phyloP scores from a whole-genome alignment of 2,113 vertebrate species.

The Leucoraja erinaceus region DNA sequence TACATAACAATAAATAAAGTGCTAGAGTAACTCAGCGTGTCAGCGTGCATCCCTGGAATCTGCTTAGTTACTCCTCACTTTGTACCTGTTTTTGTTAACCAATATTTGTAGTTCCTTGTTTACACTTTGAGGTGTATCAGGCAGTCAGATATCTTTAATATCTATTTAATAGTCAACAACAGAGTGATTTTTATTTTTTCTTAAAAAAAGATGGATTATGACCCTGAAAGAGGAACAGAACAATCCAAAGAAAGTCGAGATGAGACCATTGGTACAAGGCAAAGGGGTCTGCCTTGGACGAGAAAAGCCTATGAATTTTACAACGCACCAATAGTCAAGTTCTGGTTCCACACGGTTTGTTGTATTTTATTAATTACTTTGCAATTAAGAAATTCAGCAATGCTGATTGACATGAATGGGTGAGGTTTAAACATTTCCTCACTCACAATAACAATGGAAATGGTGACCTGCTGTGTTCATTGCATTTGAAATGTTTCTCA shows the following conservation, averaged over 20 bases:
- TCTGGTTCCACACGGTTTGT: conserved; percentile 95
- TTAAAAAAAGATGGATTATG: conserved; percentile 54
- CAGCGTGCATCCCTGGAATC: too few relatives aligned
- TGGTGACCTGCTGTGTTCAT: not conserved
- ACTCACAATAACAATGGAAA: not conserved
- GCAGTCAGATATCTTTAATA: not conserved
- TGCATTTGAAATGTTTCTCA: not conserved
- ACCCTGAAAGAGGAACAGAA: conserved; percentile 65
- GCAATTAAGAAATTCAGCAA: not conserved
- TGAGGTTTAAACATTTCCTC: too few relatives aligned
- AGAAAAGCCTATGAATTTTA: conserved; percentile 87
- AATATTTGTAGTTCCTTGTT: not conserved
- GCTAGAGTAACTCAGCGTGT: too few relatives aligned
- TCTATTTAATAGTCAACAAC: not conserved
- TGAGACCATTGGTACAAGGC: conserved; percentile 41
- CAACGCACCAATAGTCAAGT: conserved; percentile 91
- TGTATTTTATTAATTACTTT: not conserved
- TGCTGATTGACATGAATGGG: not conserved
- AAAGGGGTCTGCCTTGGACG: conserved; percentile 58
- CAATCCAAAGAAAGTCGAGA: conserved; percentile 46
- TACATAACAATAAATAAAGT: too few relatives aligned
- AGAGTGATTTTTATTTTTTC: conserved; percentile 35
- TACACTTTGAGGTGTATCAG: not conserved
- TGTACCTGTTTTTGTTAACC: too few relatives aligned
- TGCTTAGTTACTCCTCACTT: too few relatives aligned